Conservation (phyloP, 2,888 invertebrate species). For the Dolichomitus sp. region DNA sequence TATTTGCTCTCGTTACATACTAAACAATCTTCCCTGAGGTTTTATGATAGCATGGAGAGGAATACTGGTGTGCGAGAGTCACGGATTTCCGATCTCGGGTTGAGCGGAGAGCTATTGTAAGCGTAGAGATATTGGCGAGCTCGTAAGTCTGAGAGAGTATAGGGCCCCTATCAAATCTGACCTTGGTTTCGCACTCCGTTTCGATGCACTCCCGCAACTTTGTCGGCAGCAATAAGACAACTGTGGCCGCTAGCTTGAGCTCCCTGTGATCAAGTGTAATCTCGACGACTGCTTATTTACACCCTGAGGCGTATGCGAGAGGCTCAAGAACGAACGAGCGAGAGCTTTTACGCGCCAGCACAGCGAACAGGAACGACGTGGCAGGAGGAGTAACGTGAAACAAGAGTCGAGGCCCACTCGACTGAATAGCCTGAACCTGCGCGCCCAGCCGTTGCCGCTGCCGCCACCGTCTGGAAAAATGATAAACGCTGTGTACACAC, state of each 20-base stretch:
- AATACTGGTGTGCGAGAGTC: constrained; percentile 25
- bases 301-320: constrained; percentile 74
- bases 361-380: constrained; percentile 8
- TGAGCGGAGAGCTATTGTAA: not conserved
- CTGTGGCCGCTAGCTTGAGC: constrained; percentile 51
- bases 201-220: constrained; percentile 63
- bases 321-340: constrained; percentile 22
- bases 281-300: constrained; percentile 82
- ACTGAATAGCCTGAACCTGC: constrained; percentile 15
- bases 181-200: constrained; percentile 68
- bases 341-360: constrained; percentile 24
- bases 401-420: constrained; percentile 28
- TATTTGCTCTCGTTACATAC: constrained; percentile 56
- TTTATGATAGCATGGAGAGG: constrained; percentile 22
- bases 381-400: constrained; percentile 14
- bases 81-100: constrained; percentile 32
- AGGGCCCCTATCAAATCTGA: constrained; percentile 65
- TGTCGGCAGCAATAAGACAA: constrained; percentile 65
- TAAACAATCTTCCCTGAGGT: constrained; percentile 47
- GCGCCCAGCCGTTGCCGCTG: constrained; percentile 13
- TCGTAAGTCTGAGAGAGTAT: constrained; percentile 35
- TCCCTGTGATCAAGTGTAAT: constrained; percentile 83
- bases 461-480: constrained; percentile 78
- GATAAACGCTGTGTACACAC: constrained; percentile 79
- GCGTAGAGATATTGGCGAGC: not conserved